A percentile compares a stretch with the other conserved stretches of the same genome.
These are phyloP conservation scores for Bryconaethiops microstoma DNA, from an alignment of 2,797 vertebrate species.

Conservation along the genomic window DNA sequence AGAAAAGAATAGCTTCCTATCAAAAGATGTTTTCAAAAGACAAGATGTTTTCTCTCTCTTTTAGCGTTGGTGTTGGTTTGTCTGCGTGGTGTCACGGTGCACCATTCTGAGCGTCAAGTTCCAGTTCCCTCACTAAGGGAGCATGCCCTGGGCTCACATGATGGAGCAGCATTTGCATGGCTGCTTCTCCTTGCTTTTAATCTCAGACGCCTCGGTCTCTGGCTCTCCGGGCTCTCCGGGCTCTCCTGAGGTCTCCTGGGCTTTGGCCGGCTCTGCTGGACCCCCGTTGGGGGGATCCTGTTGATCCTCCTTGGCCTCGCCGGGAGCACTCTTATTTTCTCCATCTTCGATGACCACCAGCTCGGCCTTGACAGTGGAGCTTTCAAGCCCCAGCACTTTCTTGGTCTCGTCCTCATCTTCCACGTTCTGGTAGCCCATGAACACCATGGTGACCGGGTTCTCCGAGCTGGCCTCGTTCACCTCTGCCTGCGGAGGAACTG, in stretches of 20 bases:
- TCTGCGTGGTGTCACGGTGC: slow-evolving; percentile 40
- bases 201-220: slow-evolving; percentile 72
- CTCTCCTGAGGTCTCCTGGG: slow-evolving; percentile 63
- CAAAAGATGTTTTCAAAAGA: slow-evolving; percentile 51
- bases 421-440: slow-evolving; percentile 95
- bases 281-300: slow-evolving; percentile 75
- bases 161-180: slow-evolving; percentile 86
- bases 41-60: slow-evolving; percentile 51
- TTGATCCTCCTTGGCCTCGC: slow-evolving; percentile 52
- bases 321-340: slow-evolving; percentile 66
- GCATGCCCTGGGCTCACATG: slow-evolving; percentile 75
- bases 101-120: slow-evolving; percentile 43
- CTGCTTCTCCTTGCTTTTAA: slow-evolving; percentile 82
- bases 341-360: slow-evolving; percentile 86
- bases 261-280: slow-evolving; percentile 63
- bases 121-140: slow-evolving; percentile 18
- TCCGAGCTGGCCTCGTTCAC: slow-evolving; percentile 78
- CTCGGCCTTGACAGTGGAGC: slow-evolving; percentile 90
- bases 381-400: slow-evolving; percentile 89
- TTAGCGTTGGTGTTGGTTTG: slow-evolving; percentile 52
- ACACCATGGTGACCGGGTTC: slow-evolving; percentile 94
- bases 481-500: slow-evolving; percentile 23
- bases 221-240: slow-evolving; percentile 57
- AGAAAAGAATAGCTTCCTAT: slow-evolving; percentile 59
- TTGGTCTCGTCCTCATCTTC: slow-evolving; percentile 90